Evolutionary conservation across 2,888 invertebrate genomes (phyloP).

Genomic region (Mycalesis mineus): DNA sequence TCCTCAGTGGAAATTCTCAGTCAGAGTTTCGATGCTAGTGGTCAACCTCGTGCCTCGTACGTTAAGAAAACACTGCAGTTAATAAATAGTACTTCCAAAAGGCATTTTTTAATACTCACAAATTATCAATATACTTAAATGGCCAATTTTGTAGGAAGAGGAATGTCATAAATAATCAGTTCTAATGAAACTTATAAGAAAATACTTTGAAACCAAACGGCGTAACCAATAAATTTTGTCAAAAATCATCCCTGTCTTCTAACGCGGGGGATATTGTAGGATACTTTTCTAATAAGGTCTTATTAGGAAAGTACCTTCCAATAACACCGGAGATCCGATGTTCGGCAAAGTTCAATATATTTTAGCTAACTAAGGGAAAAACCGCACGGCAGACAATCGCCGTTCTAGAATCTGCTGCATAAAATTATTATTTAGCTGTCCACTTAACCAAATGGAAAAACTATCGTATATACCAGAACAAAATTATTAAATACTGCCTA

Average conservation of each 20-base stretch:
- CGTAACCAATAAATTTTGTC: conserved; percentile 11
- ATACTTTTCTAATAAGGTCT: conserved; percentile 17
- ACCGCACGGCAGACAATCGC: not conserved
- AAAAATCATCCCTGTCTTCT: conserved; percentile 8
- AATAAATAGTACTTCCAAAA: no score
- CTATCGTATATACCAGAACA: no score
- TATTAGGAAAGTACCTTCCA: conserved; percentile 15
- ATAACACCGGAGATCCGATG: conserved; percentile 13
- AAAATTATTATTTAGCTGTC: not conserved
- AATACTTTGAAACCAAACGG: conserved; percentile 5
- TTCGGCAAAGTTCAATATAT: conserved; percentile 12
- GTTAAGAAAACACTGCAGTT: no score
- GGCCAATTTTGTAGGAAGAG: no score
- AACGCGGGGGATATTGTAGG: conserved; percentile 4
- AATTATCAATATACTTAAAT: no score
- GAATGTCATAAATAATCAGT: not conserved
- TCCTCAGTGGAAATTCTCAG: no score
- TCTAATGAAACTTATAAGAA: not conserved
- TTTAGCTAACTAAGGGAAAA: conserved; percentile 11
- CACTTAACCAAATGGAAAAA: no score
- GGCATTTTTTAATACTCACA: no score
- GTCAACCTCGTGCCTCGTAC: no score
- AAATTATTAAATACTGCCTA: no score
- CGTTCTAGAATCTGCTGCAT: not conserved
- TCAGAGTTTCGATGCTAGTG: no score